Conservation (phyloP, 2,888 invertebrate species). For the Pachydiplax longipennis region DNA sequence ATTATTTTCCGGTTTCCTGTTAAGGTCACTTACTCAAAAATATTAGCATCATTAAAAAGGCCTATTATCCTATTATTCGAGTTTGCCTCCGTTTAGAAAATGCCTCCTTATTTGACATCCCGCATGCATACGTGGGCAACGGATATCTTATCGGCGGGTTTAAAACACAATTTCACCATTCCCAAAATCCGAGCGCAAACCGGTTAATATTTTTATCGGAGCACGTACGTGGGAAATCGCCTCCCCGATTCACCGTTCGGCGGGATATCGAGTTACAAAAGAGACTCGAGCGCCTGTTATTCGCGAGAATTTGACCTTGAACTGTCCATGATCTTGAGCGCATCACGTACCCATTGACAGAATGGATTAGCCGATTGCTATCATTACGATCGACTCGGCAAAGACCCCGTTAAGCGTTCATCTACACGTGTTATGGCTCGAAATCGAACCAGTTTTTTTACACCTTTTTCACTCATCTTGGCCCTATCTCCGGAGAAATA, state of each 20-base stretch:
- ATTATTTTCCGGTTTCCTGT: too few relatives aligned
- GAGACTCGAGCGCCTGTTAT: not conserved
- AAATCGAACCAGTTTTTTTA: constrained; percentile 11
- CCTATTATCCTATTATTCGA: too few relatives aligned
- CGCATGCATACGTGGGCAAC: too few relatives aligned
- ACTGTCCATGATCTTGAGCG: not conserved
- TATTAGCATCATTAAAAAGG: too few relatives aligned
- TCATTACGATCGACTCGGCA: constrained; percentile 21
- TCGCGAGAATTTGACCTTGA: not conserved
- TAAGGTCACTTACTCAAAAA: too few relatives aligned
- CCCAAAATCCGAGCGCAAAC: not conserved
- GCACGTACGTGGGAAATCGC: not conserved
- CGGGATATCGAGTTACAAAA: not conserved
- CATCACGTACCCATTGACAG: constrained; percentile 43
- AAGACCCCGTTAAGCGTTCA: constrained; percentile 20
- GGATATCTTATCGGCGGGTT: too few relatives aligned
- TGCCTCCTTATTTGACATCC: too few relatives aligned
- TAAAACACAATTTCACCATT: not conserved
- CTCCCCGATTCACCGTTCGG: not conserved
- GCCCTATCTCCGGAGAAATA: not conserved
- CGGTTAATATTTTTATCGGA: not conserved
- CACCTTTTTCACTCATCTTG: not conserved
- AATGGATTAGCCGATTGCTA: constrained; percentile 23
- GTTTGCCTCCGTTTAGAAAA: too few relatives aligned
- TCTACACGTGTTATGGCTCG: not conserved